These are phyloP conservation scores for Cuculus canorus DNA, from an alignment of 2,797 vertebrate genomes.

Conservation along the genomic window DNA sequence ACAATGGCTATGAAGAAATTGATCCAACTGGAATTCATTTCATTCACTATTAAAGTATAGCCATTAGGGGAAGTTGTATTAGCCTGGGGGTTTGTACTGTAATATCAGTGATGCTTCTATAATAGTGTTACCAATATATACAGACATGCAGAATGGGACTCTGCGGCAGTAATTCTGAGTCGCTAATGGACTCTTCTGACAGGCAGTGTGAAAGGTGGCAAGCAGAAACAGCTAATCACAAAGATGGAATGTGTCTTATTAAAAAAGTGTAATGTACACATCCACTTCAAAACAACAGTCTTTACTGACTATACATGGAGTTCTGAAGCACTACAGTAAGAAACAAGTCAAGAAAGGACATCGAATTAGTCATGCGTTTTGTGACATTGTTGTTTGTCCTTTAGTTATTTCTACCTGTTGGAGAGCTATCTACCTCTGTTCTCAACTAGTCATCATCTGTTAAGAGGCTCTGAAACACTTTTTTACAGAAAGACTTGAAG, in stretches of 20 bases:
- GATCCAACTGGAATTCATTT: neutral
- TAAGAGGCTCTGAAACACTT: neutral
- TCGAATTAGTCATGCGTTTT: neutral
- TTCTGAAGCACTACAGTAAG: neutral
- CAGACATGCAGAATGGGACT: neutral
- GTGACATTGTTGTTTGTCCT: neutral
- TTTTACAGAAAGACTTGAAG: neutral
- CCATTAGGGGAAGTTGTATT: neutral
- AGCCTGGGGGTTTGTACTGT: neutral
- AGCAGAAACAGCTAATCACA: neutral
- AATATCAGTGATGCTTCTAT: neutral
- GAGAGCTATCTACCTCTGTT: neutral
- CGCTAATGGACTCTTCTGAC: neutral
- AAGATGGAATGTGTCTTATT: neutral
- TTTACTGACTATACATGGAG: neutral
- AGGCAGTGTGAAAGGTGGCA: neutral
- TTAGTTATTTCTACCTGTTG: neutral
- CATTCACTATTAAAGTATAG: neutral
- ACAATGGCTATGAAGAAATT: neutral
- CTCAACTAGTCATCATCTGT: neutral
- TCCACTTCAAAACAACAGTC: neutral
- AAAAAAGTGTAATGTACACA: neutral
- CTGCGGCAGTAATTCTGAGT: neutral
- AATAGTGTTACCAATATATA: neutral
- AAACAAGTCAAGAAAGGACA: neutral